phyloP scores from a whole-genome alignment of 2,113 vertebrate genomes.

The Danio rerio region GRCz12tu NC_133182.1:26287501-26288000 shows the following conservation, averaged over 20 bases:
- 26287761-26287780: neutral
- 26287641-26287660: constrained; percentile 28
- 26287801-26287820: neutral
- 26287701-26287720: constrained; percentile 35
- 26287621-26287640: constrained; percentile 34
- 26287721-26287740: constrained; percentile 51
- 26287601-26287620: neutral
- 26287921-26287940: neutral
- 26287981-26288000: constrained; percentile 3
- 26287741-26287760: constrained; percentile 9
- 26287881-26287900: neutral
- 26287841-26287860: neutral
- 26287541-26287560: too few relatives aligned
- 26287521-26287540: too few relatives aligned
- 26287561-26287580: neutral
- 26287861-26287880: constrained; percentile 17
- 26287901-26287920: constrained; percentile 10
- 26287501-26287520: too few relatives aligned
- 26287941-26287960: neutral
- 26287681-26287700: constrained; percentile 44
- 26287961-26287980: neutral
- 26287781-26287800: constrained; percentile 15
- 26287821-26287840: neutral
- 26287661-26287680: constrained; percentile 40
- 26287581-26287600: neutral